Percentiles rank a stretch among this genome's conserved stretches.
These are phyloP conservation scores for Otocyon megalotis DNA, from an alignment of 2,113 vertebrate genomes.

Conservation along the genomic window DNA sequence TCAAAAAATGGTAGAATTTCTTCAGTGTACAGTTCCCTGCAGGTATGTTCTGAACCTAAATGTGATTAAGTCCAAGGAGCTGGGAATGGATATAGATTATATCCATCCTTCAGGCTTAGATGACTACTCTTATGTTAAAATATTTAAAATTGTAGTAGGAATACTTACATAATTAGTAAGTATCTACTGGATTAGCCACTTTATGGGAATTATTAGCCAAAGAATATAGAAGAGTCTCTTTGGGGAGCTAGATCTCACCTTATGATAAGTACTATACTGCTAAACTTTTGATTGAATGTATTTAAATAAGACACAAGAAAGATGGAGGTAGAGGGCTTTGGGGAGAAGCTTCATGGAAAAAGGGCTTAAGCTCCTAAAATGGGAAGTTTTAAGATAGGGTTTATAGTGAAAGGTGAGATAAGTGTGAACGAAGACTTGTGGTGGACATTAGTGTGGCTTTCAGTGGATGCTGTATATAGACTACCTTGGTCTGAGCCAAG, in stretches of 20 bases:
- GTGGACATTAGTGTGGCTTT: not conserved
- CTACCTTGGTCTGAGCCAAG: not conserved
- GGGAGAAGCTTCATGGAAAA: not conserved
- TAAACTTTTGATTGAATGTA: not conserved
- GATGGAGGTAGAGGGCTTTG: not conserved
- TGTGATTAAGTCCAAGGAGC: not conserved
- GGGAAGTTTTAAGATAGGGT: slow-evolving; percentile 29
- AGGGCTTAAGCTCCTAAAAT: not conserved
- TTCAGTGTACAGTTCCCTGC: slow-evolving; percentile 96
- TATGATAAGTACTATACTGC: not conserved
- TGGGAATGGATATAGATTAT: not conserved
- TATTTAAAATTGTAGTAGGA: not conserved
- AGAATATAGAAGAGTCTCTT: not conserved
- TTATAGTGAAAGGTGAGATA: slow-evolving; percentile 30
- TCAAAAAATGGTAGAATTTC: slow-evolving; percentile 98
- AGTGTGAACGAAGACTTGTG: not conserved
- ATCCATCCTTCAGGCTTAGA: slow-evolving; percentile 19
- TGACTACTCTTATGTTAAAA: not conserved
- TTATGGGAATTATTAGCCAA: not conserved
- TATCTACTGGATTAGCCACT: not conserved
- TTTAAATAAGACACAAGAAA: slow-evolving; percentile 27
- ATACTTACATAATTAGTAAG: not conserved
- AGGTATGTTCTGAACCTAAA: slow-evolving; percentile 88
- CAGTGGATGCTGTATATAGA: not conserved
- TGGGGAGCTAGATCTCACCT: not conserved